Conservation (phyloP, 2,113 vertebrate genomes). For the Pheucticus melanocephalus region DNA sequence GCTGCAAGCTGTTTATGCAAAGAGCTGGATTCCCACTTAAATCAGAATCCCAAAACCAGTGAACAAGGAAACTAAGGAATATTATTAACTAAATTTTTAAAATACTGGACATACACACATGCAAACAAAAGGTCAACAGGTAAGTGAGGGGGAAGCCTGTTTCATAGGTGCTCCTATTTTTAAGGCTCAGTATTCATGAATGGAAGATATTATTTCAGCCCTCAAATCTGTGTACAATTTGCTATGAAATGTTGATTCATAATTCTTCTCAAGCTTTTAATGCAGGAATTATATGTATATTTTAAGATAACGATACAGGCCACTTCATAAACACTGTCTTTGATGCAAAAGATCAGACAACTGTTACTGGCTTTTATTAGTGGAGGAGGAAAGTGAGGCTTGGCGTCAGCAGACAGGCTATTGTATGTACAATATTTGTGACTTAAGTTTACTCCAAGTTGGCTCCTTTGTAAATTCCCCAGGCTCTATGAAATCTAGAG, state of each 20-base stretch:
- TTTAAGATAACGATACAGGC: slow-evolving; percentile 47
- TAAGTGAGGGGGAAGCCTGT: not conserved
- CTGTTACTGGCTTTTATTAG: slow-evolving; percentile 66
- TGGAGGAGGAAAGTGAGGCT: slow-evolving; percentile 31
- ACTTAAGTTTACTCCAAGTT: slow-evolving; percentile 42
- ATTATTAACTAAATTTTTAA: not conserved
- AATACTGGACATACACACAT: not conserved
- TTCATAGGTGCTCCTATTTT: not conserved
- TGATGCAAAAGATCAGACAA: slow-evolving; percentile 69
- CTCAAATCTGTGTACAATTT: slow-evolving; percentile 35
- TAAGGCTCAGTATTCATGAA: not conserved
- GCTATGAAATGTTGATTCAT: slow-evolving; percentile 49
- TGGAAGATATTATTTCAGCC: not conserved
- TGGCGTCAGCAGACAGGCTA: slow-evolving; percentile 54
- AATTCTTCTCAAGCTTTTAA: slow-evolving; percentile 39
- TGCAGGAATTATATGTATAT: slow-evolving; percentile 16
- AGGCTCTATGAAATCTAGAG: slow-evolving; percentile 58
- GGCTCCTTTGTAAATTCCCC: slow-evolving; percentile 68
- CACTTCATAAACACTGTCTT: slow-evolving; percentile 67
- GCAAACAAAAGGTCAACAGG: not conserved
- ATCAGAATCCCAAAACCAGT: not conserved
- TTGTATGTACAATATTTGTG: slow-evolving; percentile 35
- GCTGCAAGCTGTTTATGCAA: not conserved
- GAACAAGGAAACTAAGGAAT: not conserved
- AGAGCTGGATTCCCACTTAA: not conserved